Evolutionary conservation across 2,888 invertebrate genomes (phyloP), one percentile per base, ranked within the genome.

Genomic region (Macrophya alboannulata): DNA sequence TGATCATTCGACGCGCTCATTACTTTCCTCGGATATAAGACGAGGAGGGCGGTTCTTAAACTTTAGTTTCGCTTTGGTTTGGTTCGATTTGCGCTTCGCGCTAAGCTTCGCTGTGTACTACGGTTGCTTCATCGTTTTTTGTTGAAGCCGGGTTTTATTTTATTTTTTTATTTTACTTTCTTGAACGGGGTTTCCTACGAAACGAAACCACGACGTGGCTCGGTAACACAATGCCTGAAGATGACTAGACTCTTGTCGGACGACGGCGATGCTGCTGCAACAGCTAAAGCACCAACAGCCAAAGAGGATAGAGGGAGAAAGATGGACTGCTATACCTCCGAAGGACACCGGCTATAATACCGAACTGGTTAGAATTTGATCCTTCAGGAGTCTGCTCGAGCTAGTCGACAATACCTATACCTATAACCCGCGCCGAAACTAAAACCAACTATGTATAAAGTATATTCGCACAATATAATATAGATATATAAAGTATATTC

Each of bases 321-420:
- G 55, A 55, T 15, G 51, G 12, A 68, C 76, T 25, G 48, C 48
- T 12, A 21, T 48, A 40, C 15, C 45, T 87, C 88, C 89, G 92
- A 92, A 92, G 93, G 92, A 92, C 93, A 92, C 89, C 91, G 88
- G 91, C 92, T 92, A 92, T 92, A 92, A 92, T 92, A 91, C 91
- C 89, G 90, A 90, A 92, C 92, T 92, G 92, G 93, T 92, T 93
- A 92, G 92, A 93, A 93, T 93, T 93, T 92, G 93, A 93, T 93
- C 92, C 92, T 90, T 89, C 91, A 91, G 87, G 90, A 92, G 91
- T 91, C 91, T 91, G 92, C 90, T 89, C 90, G 89, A 91, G 90
- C 91, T 89, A 88, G 88, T 89, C 89, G 90, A 91, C 92, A 92
- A 92, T 91, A 90, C 89, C 87, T 86, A 31, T 8, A 51, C 12